Evolutionary conservation across 1,140 invertebrate genomes (phyloP).

Genomic region (Bradysia coprophila): DNA sequence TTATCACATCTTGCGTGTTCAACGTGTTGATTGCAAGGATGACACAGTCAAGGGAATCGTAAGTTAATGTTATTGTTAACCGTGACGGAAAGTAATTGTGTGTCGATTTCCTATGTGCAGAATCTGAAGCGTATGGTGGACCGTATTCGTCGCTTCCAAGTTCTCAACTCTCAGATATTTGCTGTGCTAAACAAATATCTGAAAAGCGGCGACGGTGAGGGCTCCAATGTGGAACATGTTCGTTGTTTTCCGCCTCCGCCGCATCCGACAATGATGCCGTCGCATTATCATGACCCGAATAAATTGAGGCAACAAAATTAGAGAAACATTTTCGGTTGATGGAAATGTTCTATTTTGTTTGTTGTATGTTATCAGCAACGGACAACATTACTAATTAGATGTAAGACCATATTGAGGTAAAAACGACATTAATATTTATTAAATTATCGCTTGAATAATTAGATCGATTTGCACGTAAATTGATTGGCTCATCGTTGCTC

Average conservation of each 20-base stretch:
- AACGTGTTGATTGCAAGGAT: conserved; percentile 92
- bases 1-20: conserved; percentile 93
- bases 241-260: conserved; percentile 90
- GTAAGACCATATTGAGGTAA: too few relatives aligned
- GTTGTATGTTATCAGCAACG: too few relatives aligned
- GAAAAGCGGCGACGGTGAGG: conserved; percentile 63
- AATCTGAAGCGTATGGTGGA: conserved; percentile 94
- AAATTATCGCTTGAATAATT: too few relatives aligned
- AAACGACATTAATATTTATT: too few relatives aligned
- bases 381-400: too few relatives aligned
- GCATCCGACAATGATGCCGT: conserved; percentile 40
- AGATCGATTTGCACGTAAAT: too few relatives aligned
- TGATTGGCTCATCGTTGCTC: too few relatives aligned
- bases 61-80: conserved; percentile 29
- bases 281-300: conserved; percentile 23
- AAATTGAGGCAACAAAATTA: conserved; percentile 14
- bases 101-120: too few relatives aligned
- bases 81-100: too few relatives aligned
- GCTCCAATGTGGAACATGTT: conserved; percentile 86
- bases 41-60: conserved; percentile 92
- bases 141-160: conserved; percentile 91
- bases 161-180: conserved; percentile 97
- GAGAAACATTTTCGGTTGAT: background rate
- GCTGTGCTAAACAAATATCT: conserved; percentile 92
- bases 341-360: background rate